A percentile compares a stretch with the other conserved stretches of the same genome.
These are phyloP conservation scores for Brachionus calyciflorus DNA, from an alignment of 1,140 invertebrate genomes.

Conservation along the genomic window DNA sequence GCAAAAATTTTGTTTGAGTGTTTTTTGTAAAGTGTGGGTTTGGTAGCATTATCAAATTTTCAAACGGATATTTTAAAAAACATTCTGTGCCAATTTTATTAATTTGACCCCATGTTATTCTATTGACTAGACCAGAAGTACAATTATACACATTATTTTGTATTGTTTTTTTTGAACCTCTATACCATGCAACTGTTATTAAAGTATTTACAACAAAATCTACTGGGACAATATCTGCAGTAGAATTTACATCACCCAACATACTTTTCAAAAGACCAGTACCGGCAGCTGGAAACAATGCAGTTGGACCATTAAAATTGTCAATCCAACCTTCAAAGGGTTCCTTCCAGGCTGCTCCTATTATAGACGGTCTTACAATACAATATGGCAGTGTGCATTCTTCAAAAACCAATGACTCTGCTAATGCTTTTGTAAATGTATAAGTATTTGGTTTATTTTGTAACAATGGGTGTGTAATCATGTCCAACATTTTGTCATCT, in stretches of 20 bases:
- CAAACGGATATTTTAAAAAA: conserved; percentile 56
- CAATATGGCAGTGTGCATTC: conserved; percentile 72
- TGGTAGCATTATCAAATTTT: conserved; percentile 54
- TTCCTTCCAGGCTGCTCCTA: conserved; percentile 81
- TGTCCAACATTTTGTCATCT: conserved; percentile 67
- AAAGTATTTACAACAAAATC: conserved; percentile 85
- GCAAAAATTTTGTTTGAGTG: conserved; percentile 51
- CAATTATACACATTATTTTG: conserved; percentile 47
- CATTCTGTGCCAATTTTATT: conserved; percentile 48
- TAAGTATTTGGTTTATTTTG: conserved; percentile 77
- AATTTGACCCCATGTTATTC: conserved; percentile 48
- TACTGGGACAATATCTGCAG: conserved; percentile 90
- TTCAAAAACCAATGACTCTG: conserved; percentile 69
- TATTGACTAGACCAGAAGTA: conserved; percentile 48
- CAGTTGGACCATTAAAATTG: conserved; percentile 58
- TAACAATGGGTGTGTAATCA: conserved; percentile 70
- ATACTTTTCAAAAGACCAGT: conserved; percentile 82
- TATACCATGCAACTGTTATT: conserved; percentile 74
- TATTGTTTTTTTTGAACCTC: conserved; percentile 65
- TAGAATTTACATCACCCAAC: conserved; percentile 70
- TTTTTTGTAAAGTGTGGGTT: conserved; percentile 56
- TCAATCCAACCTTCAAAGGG: conserved; percentile 67
- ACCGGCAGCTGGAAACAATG: conserved; percentile 59
- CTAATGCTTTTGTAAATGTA: conserved; percentile 77
- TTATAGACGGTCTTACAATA: conserved; percentile 83